These are phyloP conservation scores for Tokudaia muenninki DNA, from an alignment of 2,797 vertebrate genomes.

Conservation along the genomic window DNA sequence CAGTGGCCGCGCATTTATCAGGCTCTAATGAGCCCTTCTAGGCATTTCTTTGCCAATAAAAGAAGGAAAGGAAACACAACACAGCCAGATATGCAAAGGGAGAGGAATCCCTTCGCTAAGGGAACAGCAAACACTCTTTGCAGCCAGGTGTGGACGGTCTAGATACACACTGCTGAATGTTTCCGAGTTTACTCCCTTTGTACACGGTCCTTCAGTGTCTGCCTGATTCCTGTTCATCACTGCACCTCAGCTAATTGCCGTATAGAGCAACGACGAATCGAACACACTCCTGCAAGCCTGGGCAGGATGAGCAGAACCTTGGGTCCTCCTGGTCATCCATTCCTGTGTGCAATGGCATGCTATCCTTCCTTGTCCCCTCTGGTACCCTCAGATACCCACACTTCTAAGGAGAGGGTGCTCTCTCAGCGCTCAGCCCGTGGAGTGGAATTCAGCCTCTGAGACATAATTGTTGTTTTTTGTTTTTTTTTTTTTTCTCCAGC, in stretches of 20 bases:
- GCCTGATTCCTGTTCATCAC: accelerated
- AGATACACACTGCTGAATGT: background rate
- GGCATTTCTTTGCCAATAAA: background rate
- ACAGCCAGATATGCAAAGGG: background rate
- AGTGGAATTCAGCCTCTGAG: background rate
- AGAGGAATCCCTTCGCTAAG: background rate
- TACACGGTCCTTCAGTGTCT: background rate
- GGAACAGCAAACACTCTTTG: background rate
- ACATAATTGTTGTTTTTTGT: conserved; percentile 67
- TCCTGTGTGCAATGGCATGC: accelerated
- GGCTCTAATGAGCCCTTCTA: conserved; percentile 10
- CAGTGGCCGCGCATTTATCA: background rate
- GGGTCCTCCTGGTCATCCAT: background rate
- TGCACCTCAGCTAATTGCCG: background rate
- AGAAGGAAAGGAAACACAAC: background rate
- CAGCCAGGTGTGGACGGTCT: background rate
- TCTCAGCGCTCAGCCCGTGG: conserved; percentile 65
- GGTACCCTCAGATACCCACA: background rate
- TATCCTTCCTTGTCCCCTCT: background rate
- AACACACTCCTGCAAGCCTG: background rate
- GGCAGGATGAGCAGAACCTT: background rate
- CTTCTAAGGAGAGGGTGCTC: conserved; percentile 58
- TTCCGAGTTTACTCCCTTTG: background rate
- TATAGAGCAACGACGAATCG: background rate
- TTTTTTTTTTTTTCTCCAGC: conserved; percentile 81